phyloP scores from a whole-genome alignment of 2,113 vertebrate genomes.

The Dendropsophus ebraccatus region DNA sequence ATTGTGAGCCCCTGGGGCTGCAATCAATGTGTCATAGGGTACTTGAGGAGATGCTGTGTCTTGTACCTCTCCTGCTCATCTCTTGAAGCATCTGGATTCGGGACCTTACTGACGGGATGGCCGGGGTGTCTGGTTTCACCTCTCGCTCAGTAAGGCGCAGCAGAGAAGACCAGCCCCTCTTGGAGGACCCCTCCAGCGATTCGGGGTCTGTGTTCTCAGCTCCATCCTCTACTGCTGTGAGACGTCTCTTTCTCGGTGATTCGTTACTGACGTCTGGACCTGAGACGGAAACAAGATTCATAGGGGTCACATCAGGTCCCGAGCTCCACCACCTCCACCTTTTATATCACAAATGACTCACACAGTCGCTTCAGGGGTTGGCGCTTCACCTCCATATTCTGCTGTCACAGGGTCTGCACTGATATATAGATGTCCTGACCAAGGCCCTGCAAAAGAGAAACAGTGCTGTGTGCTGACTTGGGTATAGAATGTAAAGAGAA shows the following conservation, averaged over 20 bases:
- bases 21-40: too few relatives aligned
- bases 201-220: conserved; percentile 14
- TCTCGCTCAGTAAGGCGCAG: conserved; percentile 38
- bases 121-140: conserved; percentile 59
- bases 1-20: neutral
- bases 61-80: neutral
- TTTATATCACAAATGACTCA: neutral
- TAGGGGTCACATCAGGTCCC: too few relatives aligned
- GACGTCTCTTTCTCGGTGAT: conserved; percentile 31
- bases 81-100: conserved; percentile 49
- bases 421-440: neutral
- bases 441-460: neutral
- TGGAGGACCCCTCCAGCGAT: neutral
- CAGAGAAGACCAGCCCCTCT: neutral
- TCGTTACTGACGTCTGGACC: conserved; percentile 10
- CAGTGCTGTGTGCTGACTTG: neutral
- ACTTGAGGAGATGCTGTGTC: neutral
- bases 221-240: neutral
- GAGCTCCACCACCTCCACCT: neutral
- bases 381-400: conserved; percentile 32
- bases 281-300: neutral
- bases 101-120: conserved; percentile 52
- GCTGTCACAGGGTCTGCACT: neutral
- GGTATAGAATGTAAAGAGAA: neutral
- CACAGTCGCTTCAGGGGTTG: conserved; percentile 40